Percentiles rank a stretch among this genome's conserved stretches.
phyloP scores from a whole-genome alignment of 1,140 invertebrate species.

The Littorina saxatilis region DNA sequence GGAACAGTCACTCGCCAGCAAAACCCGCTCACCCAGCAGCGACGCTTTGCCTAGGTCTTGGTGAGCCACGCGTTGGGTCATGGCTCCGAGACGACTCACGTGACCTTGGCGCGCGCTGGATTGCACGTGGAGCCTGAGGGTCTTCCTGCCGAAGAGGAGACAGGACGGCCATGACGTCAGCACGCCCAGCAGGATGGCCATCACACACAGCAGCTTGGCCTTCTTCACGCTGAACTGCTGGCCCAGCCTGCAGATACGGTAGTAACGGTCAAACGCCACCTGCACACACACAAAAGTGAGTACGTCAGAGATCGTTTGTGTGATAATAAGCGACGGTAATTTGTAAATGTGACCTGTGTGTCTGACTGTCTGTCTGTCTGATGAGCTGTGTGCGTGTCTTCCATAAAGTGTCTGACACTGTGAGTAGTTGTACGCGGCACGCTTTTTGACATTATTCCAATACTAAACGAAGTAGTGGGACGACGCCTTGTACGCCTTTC shows the following conservation, averaged over 20 bases:
- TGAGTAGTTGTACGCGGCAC: too few relatives aligned
- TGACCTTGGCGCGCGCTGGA: conserved; percentile 27
- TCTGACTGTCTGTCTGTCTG: too few relatives aligned
- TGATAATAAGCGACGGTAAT: too few relatives aligned
- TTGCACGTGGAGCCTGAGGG: conserved; percentile 40
- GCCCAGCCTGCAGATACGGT: conserved; percentile 67
- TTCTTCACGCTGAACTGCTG: conserved; percentile 60
- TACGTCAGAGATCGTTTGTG: too few relatives aligned
- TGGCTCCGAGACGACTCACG: not conserved
- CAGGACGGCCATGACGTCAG: conserved; percentile 66
- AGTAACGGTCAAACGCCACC: conserved; percentile 70
- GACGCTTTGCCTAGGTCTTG: not conserved
- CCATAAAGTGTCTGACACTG: too few relatives aligned
- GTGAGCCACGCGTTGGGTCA: not conserved
- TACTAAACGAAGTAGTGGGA: conserved; percentile 73
- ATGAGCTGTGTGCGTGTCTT: too few relatives aligned
- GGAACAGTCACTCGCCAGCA: conserved; percentile 66
- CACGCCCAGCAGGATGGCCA: conserved; percentile 64
- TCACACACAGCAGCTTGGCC: conserved; percentile 60
- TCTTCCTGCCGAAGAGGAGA: conserved; percentile 65
- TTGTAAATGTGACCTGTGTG: too few relatives aligned
- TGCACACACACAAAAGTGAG: conserved; percentile 22
- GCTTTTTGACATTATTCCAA: too few relatives aligned
- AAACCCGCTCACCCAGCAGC: not conserved
- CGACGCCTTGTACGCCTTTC: conserved; percentile 61